Conservation (phyloP, 2,888 invertebrate genomes). For the Cartodere bifasciata region DNA sequence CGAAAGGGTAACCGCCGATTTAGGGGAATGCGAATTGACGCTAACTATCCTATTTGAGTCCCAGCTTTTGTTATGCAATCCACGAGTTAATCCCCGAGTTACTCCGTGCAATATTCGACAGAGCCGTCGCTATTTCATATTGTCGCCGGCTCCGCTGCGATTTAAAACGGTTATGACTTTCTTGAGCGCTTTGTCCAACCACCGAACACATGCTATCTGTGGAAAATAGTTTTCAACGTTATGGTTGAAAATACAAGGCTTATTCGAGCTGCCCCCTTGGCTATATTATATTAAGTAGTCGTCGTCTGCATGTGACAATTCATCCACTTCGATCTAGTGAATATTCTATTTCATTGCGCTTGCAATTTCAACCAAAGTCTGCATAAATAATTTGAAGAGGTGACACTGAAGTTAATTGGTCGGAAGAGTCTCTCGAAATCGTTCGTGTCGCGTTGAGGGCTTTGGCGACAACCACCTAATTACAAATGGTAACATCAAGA, state of each 20-base stretch:
- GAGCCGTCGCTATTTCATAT: slow-evolving; percentile 18
- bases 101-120: slow-evolving; percentile 9
- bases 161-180: slow-evolving; percentile 22
- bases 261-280: no score
- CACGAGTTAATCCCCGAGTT: slow-evolving; percentile 31
- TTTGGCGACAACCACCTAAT: no score
- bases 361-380: no score
- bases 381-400: no score
- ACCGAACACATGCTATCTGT: slow-evolving; percentile 9
- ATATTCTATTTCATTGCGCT: no score
- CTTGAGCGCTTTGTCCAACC: slow-evolving; percentile 9
- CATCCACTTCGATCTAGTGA: no score
- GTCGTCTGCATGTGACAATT: no score
- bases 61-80: slow-evolving; percentile 26
- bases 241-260: no score
- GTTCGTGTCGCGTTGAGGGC: slow-evolving; percentile 30
- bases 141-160: slow-evolving; percentile 22
- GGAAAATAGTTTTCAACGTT: no score
- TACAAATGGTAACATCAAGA: no score
- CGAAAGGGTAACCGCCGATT: slow-evolving; percentile 34
- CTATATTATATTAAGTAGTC: no score
- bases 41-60: slow-evolving; percentile 34
- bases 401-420: slow-evolving; percentile 30
- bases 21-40: slow-evolving; percentile 37
- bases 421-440: slow-evolving; percentile 32